Conservation (phyloP, 1,140 invertebrate genomes). For the Cecropterus lyciades region DNA sequence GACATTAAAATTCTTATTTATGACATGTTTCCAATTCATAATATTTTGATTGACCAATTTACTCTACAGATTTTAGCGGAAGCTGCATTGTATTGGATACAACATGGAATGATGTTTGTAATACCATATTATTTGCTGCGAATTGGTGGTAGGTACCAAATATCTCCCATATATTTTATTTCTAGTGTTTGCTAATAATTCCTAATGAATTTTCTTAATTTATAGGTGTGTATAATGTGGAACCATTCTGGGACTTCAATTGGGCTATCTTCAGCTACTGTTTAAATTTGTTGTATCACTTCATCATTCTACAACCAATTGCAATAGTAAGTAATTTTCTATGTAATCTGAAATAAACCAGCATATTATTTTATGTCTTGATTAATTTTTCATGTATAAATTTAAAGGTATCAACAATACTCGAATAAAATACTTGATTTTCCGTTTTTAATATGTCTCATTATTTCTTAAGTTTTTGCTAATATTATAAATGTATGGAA, state of each 20-base stretch:
- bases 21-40: neutral
- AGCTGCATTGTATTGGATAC: constrained; percentile 95
- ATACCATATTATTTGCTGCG: constrained; percentile 95
- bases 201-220: constrained; percentile 40
- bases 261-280: constrained; percentile 94
- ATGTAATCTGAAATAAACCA: no score
- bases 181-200: no score
- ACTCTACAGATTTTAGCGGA: constrained; percentile 93
- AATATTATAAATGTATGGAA: no score
- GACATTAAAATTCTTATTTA: constrained; percentile 55
- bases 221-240: constrained; percentile 93
- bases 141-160: constrained; percentile 89
- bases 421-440: no score
- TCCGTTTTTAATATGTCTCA: no score
- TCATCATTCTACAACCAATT: constrained; percentile 91
- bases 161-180: no score
- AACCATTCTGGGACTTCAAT: constrained; percentile 91
- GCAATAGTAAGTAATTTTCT: constrained; percentile 89
- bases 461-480: no score
- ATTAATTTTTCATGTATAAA: no score
- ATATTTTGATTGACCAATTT: constrained; percentile 26
- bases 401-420: no score
- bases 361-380: no score
- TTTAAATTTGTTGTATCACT: constrained; percentile 94
- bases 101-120: constrained; percentile 96